Percentiles rank a stretch among this genome's conserved stretches.
These are phyloP conservation scores for Bombus affinis DNA, from an alignment of 1,140 invertebrate species.

Conservation along the genomic window DNA sequence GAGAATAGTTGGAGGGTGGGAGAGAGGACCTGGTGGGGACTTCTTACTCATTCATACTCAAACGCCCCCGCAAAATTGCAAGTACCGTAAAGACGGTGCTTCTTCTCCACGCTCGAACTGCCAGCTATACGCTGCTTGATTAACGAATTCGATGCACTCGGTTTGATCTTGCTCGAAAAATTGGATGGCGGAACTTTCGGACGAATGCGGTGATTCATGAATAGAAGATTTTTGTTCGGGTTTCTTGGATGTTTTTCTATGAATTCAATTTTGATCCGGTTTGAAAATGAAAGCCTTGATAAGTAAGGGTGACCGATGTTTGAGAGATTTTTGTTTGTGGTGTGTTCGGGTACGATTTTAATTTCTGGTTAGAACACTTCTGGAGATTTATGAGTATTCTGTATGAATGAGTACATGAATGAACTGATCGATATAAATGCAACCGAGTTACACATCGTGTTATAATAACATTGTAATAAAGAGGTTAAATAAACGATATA, in stretches of 20 bases:
- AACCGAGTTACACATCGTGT: background rate
- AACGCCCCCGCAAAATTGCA: conserved; percentile 74
- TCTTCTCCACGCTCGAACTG: conserved; percentile 37
- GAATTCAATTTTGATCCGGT: background rate
- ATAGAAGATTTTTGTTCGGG: background rate
- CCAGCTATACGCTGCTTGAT: conserved; percentile 46
- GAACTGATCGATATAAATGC: background rate
- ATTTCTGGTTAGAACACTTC: no score
- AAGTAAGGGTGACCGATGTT: background rate
- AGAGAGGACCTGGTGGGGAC: conserved; percentile 67
- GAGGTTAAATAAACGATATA: background rate
- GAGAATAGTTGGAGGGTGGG: conserved; percentile 38
- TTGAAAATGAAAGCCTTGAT: background rate
- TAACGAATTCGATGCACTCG: conserved; percentile 47
- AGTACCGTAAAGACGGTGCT: conserved; percentile 52
- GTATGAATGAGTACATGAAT: background rate
- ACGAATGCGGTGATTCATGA: background rate
- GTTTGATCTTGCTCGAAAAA: background rate
- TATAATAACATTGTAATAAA: background rate
- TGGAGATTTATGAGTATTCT: background rate
- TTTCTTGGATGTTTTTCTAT: background rate
- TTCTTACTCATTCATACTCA: conserved; percentile 77
- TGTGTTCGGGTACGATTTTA: background rate
- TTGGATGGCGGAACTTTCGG: background rate
- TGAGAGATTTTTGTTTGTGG: background rate